Percentiles rank a stretch among this genome's conserved stretches.
Evolutionary conservation across 2,888 invertebrate species (phyloP).

Genomic region (Temnothorax ravouxi): DNA sequence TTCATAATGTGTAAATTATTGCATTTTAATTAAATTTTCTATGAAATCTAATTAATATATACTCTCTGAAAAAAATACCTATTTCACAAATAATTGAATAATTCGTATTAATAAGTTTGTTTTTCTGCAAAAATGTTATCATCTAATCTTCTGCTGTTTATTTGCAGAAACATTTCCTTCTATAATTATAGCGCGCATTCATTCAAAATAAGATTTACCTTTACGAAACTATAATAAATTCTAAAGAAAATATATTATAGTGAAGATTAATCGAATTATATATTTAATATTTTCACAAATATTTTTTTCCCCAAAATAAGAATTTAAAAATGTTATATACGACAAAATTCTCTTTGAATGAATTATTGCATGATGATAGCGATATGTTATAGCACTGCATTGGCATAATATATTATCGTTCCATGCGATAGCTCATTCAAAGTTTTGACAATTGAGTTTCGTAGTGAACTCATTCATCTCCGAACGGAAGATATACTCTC

Average conservation of each 20-base stretch:
- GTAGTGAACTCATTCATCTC: slow-evolving; percentile 14
- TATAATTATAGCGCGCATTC: neutral
- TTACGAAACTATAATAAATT: neutral
- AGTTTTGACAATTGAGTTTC: slow-evolving; percentile 42
- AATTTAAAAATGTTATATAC: neutral
- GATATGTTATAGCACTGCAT: neutral
- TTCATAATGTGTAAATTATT: neutral
- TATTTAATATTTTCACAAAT: neutral
- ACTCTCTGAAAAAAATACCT: neutral
- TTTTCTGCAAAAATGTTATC: neutral
- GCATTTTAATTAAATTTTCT: neutral
- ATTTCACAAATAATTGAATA: neutral
- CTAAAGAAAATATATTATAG: neutral
- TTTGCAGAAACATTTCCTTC: neutral
- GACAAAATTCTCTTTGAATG: neutral
- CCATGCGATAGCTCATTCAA: neutral
- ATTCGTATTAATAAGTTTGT: neutral
- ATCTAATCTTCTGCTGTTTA: neutral
- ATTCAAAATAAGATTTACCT: neutral
- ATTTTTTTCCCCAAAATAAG: neutral
- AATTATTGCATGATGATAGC: neutral
- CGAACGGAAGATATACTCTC: slow-evolving; percentile 20
- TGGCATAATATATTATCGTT: neutral
- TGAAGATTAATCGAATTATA: neutral
- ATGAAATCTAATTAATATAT: neutral